These are phyloP conservation scores for Neoitamus cyanurus DNA, from an alignment of 2,888 invertebrate genomes.

Conservation along the genomic window DNA sequence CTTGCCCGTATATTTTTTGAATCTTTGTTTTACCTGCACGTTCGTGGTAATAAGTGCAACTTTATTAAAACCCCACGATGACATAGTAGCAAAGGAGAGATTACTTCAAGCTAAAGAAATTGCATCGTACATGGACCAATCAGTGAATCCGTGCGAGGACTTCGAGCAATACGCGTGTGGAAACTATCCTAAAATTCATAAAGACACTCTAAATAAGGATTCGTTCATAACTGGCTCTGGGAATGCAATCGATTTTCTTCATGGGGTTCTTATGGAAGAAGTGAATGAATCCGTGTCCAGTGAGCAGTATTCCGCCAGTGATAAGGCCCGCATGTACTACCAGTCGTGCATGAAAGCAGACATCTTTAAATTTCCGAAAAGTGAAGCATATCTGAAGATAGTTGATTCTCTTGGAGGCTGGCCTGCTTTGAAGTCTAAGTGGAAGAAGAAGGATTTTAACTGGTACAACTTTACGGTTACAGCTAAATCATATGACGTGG, in stretches of 20 bases:
- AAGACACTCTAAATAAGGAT: neutral
- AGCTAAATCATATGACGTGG: neutral
- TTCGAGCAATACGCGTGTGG: neutral
- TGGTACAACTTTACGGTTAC: neutral
- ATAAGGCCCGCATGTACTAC: neutral
- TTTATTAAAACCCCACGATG: neutral
- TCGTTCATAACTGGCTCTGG: neutral
- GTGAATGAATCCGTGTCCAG: neutral
- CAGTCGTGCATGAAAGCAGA: neutral
- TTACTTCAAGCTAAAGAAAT: neutral
- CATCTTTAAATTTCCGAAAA: neutral
- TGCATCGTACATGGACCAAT: neutral
- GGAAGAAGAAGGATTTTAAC: neutral
- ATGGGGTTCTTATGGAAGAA: neutral
- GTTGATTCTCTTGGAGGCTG: neutral
- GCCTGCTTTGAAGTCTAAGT: neutral
- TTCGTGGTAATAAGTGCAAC: neutral
- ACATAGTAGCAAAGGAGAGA: neutral
- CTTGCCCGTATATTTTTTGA: too few species aligned
- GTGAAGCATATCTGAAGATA: neutral
- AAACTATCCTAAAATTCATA: neutral
- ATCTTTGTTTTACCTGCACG: neutral
- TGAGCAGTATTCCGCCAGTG: neutral
- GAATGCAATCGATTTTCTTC: neutral
- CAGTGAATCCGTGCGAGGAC: neutral